Evolutionary conservation across 2,888 invertebrate species (phyloP).

Genomic region (Coelopa pilipes): DNA sequence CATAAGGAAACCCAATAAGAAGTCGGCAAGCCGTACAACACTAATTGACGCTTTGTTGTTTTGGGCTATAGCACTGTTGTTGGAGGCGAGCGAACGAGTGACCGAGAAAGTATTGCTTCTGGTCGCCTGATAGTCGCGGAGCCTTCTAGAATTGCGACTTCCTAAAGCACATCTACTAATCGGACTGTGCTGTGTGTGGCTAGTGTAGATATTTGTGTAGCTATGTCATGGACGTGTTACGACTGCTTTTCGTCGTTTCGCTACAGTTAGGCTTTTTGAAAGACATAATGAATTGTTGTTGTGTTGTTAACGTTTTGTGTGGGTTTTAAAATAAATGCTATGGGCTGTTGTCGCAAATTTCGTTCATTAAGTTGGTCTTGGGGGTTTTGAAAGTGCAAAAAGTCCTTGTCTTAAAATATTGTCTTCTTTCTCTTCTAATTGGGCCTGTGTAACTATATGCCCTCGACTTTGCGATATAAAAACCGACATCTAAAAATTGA

Average conservation of each 20-base stretch:
- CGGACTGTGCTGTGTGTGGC: neutral
- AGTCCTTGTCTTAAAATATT: too few relatives aligned
- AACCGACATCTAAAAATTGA: too few relatives aligned
- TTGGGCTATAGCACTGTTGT: too few relatives aligned
- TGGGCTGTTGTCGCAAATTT: too few relatives aligned
- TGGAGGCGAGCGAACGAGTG: neutral
- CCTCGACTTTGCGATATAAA: too few relatives aligned
- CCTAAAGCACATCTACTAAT: conserved; percentile 18
- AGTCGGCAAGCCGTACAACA: neutral
- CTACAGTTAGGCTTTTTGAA: neutral
- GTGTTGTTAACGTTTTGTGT: neutral
- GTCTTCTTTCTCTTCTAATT: too few relatives aligned
- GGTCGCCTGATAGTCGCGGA: conserved; percentile 28
- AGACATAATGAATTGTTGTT: conserved; percentile 12
- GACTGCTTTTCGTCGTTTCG: neutral
- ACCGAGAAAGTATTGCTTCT: conserved; percentile 1
- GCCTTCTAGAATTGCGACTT: conserved; percentile 32
- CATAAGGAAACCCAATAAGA: neutral
- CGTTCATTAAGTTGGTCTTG: too few relatives aligned
- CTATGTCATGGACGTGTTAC: neutral
- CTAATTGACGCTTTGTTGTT: too few relatives aligned
- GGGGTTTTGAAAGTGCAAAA: too few relatives aligned
- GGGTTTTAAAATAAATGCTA: neutral
- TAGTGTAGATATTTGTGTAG: neutral
- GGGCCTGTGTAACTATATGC: too few relatives aligned